Conservation (phyloP, 2,888 invertebrate species). For the Megaustenia siamemsis region DNA sequence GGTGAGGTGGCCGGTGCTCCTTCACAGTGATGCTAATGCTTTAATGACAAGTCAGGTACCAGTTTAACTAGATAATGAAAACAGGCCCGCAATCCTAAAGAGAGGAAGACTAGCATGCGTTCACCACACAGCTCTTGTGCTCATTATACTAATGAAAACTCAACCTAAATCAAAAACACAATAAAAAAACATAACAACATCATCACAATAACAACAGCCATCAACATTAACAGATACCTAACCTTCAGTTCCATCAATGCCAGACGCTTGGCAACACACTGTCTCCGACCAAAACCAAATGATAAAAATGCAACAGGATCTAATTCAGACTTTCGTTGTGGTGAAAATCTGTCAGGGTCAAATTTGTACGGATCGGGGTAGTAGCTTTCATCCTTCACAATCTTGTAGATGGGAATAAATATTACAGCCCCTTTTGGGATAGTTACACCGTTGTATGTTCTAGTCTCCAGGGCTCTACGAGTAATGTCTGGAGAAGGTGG, state of each 20-base stretch:
- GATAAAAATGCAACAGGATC: slow-evolving; percentile 45
- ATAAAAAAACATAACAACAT: background rate
- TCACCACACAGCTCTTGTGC: too few relatives aligned
- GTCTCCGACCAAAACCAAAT: slow-evolving; percentile 41
- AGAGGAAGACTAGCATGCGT: too few relatives aligned
- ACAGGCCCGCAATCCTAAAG: too few relatives aligned
- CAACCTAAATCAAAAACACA: too few relatives aligned
- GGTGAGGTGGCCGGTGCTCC: too few relatives aligned
- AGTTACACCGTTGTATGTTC: slow-evolving; percentile 34
- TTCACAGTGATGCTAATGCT: too few relatives aligned
- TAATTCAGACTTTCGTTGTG: slow-evolving; percentile 1
- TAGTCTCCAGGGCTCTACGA: slow-evolving; percentile 22
- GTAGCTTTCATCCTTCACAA: slow-evolving; percentile 34
- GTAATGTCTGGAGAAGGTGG: slow-evolving; percentile 43
- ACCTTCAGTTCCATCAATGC: slow-evolving; percentile 47
- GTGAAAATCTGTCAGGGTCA: slow-evolving; percentile 47
- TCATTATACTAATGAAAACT: too few relatives aligned
- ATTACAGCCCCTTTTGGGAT: slow-evolving; percentile 30
- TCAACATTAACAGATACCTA: background rate
- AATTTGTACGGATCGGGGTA: slow-evolving; percentile 43
- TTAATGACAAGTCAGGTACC: too few relatives aligned
- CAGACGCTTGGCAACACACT: slow-evolving; percentile 46
- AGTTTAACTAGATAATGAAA: too few relatives aligned
- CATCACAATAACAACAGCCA: background rate
- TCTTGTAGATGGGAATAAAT: slow-evolving; percentile 49